Evolutionary conservation across 2,113 vertebrate species (phyloP).

Genomic region (Hippocampus zosterae): DNA sequence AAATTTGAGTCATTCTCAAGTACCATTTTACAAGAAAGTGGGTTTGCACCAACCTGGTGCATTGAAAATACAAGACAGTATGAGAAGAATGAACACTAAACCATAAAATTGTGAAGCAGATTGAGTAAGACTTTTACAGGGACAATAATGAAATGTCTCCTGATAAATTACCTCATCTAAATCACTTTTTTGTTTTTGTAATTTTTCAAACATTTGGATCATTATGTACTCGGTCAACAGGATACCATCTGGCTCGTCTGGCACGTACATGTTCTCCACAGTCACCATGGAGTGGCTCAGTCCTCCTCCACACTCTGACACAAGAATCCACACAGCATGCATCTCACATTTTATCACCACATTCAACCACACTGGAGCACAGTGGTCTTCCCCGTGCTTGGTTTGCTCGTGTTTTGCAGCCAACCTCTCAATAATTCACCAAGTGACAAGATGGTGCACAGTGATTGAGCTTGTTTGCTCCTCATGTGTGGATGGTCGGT

Average conservation of each 20-base stretch:
- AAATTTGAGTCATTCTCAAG: background rate
- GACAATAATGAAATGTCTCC: slow-evolving; percentile 18
- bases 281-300: slow-evolving; percentile 47
- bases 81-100: background rate
- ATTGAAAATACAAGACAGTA: background rate
- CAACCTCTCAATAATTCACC: slow-evolving; percentile 66
- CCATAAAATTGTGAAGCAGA: background rate
- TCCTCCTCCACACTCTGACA: slow-evolving; percentile 40
- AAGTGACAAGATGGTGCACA: slow-evolving; percentile 62
- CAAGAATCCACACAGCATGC: slow-evolving; percentile 48
- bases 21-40: background rate
- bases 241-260: slow-evolving; percentile 57
- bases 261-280: slow-evolving; percentile 50
- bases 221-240: slow-evolving; percentile 46
- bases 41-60: background rate
- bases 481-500: slow-evolving; percentile 62
- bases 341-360: slow-evolving; percentile 49
- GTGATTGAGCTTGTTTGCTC: slow-evolving; percentile 61
- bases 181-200: slow-evolving; percentile 7
- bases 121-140: background rate
- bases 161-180: slow-evolving; percentile 22
- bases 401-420: slow-evolving; percentile 38
- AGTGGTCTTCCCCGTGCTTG: slow-evolving; percentile 24
- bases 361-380: slow-evolving; percentile 42
- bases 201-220: slow-evolving; percentile 29